Percentiles rank a stretch among this genome's conserved stretches.
Evolutionary conservation across 2,113 vertebrate genomes (phyloP).

Genomic region (Xiphorhynchus elegans): DNA sequence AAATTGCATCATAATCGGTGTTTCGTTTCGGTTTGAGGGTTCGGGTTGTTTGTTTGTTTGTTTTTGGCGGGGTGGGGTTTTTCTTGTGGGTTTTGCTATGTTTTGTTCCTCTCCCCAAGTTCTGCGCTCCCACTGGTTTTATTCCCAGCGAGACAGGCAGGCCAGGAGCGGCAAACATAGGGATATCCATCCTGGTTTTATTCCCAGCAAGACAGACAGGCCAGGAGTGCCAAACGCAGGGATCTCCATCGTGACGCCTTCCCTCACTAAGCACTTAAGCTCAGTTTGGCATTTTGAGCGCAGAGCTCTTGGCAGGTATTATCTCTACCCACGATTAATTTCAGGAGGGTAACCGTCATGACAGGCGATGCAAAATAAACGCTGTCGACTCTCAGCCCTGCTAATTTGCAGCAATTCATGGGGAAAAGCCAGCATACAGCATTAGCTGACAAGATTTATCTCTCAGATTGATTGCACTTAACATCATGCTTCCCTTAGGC

Average conservation of each 20-base stretch:
- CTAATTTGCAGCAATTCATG: not conserved
- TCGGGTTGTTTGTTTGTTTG: not conserved
- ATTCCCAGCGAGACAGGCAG: not conserved
- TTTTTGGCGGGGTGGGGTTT: not conserved
- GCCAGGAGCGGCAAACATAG: not conserved
- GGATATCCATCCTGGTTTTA: not conserved
- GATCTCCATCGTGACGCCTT: not conserved
- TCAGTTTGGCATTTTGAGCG: not conserved
- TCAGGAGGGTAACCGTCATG: not conserved
- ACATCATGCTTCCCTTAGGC: not conserved
- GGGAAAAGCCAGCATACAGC: not conserved
- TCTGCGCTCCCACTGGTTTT: accelerated
- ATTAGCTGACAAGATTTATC: not conserved
- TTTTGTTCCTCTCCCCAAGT: not conserved
- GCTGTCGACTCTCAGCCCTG: not conserved
- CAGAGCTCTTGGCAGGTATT: not conserved
- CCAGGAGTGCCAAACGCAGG: accelerated
- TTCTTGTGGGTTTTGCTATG: not conserved
- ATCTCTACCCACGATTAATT: not conserved
- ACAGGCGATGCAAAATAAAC: not conserved
- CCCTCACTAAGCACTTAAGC: not conserved
- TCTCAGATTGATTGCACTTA: not conserved
- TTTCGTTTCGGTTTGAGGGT: too few species aligned
- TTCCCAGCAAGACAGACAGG: accelerated
- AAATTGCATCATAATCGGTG: too few species aligned